Evolutionary conservation across 2,113 vertebrate genomes (phyloP), one percentile per base, ranked within the genome.

Genomic region (Ascaphus truei): DNA sequence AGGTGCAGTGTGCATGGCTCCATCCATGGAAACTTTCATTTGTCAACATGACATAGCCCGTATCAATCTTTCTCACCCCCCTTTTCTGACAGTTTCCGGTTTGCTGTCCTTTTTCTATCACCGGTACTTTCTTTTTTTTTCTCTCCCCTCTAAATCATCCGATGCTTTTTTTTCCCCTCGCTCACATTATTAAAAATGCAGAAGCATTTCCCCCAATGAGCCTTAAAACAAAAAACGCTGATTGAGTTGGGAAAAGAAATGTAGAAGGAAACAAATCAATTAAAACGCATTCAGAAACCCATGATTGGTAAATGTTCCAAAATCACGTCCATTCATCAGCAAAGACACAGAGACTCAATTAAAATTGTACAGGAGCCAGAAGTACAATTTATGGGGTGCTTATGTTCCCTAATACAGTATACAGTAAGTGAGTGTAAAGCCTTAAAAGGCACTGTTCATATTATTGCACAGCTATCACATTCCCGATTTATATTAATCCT

Each of bases 301-400:
- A 16, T 65, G 62, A 65, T 65, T 65, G 62, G 48, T 29, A 65
- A 65, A 53, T 52, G 48, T 53, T 39, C 48, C 62, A 25, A 52
- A 65, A 65, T 65, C 62, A 65, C 62, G 29, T 51, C 62, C 34
- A 65, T 65, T 65, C 62, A 65, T 41, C 62, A 29, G 62, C 31
- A 53, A 53, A 65, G 62, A 65, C 34, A 53, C 33, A 53, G 36
- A 27, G 15, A 25, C 8, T 29, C 45, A 65, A 65, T 65, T 65
- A 65, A 36, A 37, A 34, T 34, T 41, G 31, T 36, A 7, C 37
- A 52, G 51, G 47, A 65, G 20, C 48, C 62, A 65, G 48, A 31
- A 41, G 25, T 53, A 18, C 37, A 7, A 15, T 34, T 39, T n/a
- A n/a, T n/a, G n/a, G n/a, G n/a, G n/a, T n/a, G n/a, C n/a, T n/a